Evolutionary conservation across 2,797 vertebrate species (phyloP).

Genomic region (Molossus alvarezi): DNA sequence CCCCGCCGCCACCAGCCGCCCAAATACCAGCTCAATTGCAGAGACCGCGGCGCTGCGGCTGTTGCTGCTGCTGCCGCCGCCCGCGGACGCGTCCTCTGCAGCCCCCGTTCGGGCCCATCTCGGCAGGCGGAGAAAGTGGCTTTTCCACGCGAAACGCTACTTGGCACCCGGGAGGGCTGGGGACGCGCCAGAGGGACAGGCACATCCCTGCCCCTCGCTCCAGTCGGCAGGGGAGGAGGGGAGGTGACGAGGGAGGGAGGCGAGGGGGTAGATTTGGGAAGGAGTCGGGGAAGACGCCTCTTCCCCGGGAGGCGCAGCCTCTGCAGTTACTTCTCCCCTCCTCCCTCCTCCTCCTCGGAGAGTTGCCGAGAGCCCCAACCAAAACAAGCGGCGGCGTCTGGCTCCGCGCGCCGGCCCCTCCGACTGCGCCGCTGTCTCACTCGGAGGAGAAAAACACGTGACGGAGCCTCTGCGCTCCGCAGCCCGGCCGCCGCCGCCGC

Average conservation of each 20-base stretch:
- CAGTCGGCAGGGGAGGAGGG: constrained; percentile 82
- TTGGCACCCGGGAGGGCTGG: constrained; percentile 83
- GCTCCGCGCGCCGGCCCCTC: constrained; percentile 87
- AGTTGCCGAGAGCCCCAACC: constrained; percentile 89
- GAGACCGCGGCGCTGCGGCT: constrained; percentile 87
- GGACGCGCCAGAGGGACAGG: constrained; percentile 81
- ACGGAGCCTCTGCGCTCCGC: constrained; percentile 87
- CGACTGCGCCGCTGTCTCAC: constrained; percentile 88
- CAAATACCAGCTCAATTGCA: constrained; percentile 85
- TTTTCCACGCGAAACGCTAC: constrained; percentile 84
- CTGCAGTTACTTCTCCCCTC: constrained; percentile 78
- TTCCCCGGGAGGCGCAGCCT: constrained; percentile 82
- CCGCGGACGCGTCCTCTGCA: constrained; percentile 86
- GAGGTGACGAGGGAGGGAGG: constrained; percentile 22
- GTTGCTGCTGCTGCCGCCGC: constrained; percentile 83
- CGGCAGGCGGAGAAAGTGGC: constrained; percentile 88
- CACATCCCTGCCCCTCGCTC: constrained; percentile 89
- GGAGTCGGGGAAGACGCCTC: constrained; percentile 71
- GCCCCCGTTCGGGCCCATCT: constrained; percentile 89
- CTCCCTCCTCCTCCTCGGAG: constrained; percentile 82
- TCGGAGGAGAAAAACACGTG: constrained; percentile 91
- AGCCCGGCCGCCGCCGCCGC: constrained; percentile 70
- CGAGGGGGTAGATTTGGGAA: constrained; percentile 56
- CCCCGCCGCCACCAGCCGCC: constrained; percentile 85
- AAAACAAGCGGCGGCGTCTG: constrained; percentile 91